phyloP scores from a whole-genome alignment of 2,888 invertebrate genomes.

The Leptinotarsa juncta region DNA sequence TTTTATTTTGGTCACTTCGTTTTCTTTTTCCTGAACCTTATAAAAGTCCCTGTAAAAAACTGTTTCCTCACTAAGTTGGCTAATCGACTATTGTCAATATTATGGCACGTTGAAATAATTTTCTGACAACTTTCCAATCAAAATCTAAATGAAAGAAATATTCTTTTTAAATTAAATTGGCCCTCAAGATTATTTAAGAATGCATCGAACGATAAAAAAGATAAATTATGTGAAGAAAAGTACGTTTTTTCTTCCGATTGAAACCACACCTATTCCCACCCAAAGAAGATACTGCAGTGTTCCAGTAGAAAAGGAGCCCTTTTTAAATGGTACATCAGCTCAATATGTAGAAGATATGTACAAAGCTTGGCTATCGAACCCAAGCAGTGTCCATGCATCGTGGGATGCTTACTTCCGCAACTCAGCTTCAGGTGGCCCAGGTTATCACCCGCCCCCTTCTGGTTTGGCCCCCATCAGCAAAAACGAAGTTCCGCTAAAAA shows the following conservation, averaged over 20 bases:
- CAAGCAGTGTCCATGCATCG: slow-evolving; percentile 94
- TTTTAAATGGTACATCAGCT: slow-evolving; percentile 94
- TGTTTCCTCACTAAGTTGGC: too few species aligned
- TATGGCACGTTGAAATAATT: too few species aligned
- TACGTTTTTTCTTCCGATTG: neutral
- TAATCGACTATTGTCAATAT: too few species aligned
- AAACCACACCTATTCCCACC: neutral
- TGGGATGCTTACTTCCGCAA: slow-evolving; percentile 95
- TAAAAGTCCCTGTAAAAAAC: too few species aligned
- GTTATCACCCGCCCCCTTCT: slow-evolving; percentile 79
- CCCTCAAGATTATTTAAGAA: neutral
- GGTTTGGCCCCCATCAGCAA: slow-evolving; percentile 74
- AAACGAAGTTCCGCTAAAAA: slow-evolving; percentile 68
- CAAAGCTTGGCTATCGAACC: slow-evolving; percentile 93
- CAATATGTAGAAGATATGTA: slow-evolving; percentile 99
- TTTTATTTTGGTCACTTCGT: too few species aligned
- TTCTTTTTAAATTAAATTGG: neutral
- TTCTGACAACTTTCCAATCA: neutral
- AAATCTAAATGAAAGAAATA: neutral
- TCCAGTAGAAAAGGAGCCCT: slow-evolving; percentile 75
- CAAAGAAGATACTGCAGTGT: slow-evolving; percentile 6
- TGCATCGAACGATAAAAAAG: neutral
- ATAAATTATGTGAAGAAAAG: neutral
- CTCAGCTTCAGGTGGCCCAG: slow-evolving; percentile 82
- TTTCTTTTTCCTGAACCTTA: too few species aligned